phyloP scores from a whole-genome alignment of 2,888 invertebrate genomes.

The Chrysolina americana region DNA sequence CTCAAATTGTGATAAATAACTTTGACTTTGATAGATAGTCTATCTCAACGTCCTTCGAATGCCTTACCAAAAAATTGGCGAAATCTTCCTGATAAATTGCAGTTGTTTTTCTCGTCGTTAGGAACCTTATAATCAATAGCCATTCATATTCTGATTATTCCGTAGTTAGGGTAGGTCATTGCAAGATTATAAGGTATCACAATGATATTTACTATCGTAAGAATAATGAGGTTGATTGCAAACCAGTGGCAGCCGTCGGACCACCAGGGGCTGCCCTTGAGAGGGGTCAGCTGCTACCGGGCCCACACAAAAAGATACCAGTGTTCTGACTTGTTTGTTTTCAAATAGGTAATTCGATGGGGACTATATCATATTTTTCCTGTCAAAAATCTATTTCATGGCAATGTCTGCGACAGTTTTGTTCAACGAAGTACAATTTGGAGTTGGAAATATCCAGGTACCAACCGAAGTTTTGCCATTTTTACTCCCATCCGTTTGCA shows the following conservation, averaged over 20 bases:
- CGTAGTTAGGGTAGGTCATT: constrained; percentile 48
- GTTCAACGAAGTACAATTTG: too few relatives aligned
- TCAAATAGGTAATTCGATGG: too few relatives aligned
- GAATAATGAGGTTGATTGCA: constrained; percentile 34
- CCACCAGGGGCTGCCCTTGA: neutral
- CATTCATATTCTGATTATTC: constrained; percentile 40
- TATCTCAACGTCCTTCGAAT: constrained; percentile 11
- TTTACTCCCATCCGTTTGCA: too few relatives aligned
- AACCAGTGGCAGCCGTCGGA: constrained; percentile 14
- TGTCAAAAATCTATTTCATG: too few relatives aligned
- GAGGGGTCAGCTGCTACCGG: too few relatives aligned
- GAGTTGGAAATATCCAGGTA: too few relatives aligned
- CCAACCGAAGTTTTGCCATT: too few relatives aligned
- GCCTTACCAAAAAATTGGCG: neutral
- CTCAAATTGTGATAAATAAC: neutral
- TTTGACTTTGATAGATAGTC: constrained; percentile 11
- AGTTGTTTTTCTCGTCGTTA: neutral
- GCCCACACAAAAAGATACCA: neutral
- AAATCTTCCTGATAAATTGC: constrained; percentile 2
- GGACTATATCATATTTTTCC: neutral
- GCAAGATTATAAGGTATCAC: constrained; percentile 53
- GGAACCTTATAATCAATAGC: constrained; percentile 32
- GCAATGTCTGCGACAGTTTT: too few relatives aligned
- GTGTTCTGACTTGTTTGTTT: too few relatives aligned
- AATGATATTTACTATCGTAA: constrained; percentile 43